These are phyloP conservation scores for Hiodon tergisus DNA, from an alignment of 2,113 vertebrate species.

Conservation along the genomic window DNA sequence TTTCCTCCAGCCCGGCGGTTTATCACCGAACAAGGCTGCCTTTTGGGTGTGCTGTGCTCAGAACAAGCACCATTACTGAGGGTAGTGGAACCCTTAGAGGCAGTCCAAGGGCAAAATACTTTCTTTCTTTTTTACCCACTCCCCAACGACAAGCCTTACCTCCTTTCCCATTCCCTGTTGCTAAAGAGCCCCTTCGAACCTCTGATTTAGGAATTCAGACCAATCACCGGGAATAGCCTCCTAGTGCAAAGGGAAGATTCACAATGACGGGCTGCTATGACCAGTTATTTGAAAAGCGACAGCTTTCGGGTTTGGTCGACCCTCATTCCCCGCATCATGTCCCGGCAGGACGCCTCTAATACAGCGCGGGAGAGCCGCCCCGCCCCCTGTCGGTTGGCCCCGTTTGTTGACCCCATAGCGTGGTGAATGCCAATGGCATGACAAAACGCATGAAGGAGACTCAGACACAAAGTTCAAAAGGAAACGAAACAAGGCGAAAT, in stretches of 20 bases:
- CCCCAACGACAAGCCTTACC: background rate
- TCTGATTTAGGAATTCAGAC: background rate
- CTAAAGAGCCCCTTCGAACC: background rate
- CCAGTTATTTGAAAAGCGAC: too few relatives aligned
- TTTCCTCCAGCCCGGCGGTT: too few relatives aligned
- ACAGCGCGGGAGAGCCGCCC: background rate
- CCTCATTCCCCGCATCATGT: too few relatives aligned
- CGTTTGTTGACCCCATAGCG: background rate
- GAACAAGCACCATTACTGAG: background rate
- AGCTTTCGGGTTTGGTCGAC: too few relatives aligned
- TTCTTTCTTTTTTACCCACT: too few relatives aligned
- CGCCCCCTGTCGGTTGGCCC: background rate
- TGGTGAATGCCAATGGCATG: conserved; percentile 31
- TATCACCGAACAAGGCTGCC: background rate
- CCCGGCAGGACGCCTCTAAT: background rate
- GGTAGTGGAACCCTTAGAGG: background rate
- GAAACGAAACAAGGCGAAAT: background rate
- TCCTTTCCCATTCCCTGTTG: background rate
- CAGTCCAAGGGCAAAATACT: background rate
- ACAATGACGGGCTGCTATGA: background rate
- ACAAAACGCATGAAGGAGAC: conserved; percentile 30
- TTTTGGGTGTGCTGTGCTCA: background rate
- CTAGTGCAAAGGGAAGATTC: background rate
- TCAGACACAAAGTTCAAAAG: conserved; percentile 20
- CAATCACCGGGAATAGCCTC: background rate